A percentile compares a stretch with the other conserved stretches of the same genome.
Conservation (phyloP, 2,113 vertebrate species). For the Xiphophorus maculatus region DNA sequence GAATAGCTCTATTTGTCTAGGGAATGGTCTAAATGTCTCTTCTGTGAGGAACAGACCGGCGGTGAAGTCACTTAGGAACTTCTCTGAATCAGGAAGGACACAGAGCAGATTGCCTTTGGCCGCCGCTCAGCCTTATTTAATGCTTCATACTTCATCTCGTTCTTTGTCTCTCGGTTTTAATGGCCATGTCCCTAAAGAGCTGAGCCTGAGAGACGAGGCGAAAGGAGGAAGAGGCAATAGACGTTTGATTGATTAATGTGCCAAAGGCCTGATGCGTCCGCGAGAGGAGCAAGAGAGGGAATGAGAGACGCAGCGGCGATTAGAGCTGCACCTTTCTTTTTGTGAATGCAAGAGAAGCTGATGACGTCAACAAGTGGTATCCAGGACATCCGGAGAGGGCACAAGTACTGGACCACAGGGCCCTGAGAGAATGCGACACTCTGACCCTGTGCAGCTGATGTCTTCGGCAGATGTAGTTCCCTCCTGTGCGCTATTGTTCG, state of each 20-base stretch:
- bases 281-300: constrained; percentile 1
- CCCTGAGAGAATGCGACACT: constrained; percentile 45
- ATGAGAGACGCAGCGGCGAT: not conserved
- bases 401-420: constrained; percentile 2
- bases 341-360: not conserved
- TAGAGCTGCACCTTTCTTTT: constrained; percentile 35
- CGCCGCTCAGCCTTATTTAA: constrained; percentile 34
- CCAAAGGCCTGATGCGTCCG: constrained; percentile 35
- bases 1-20: constrained; percentile 36
- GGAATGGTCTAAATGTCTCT: constrained; percentile 30
- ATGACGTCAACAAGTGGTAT: constrained; percentile 31
- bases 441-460: constrained; percentile 50
- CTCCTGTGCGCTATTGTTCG: constrained; percentile 39
- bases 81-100: constrained; percentile 51
- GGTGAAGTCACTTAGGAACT: constrained; percentile 56
- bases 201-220: constrained; percentile 14
- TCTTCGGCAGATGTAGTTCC: constrained; percentile 51
- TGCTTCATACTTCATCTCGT: constrained; percentile 38
- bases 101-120: constrained; percentile 43
- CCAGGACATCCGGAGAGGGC: constrained; percentile 46
- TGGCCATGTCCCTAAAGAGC: constrained; percentile 39
- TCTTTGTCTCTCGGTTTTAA: constrained; percentile 40
- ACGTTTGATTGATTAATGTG: constrained; percentile 49
- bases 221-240: constrained; percentile 33
- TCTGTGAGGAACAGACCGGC: constrained; percentile 28